Percentiles rank a stretch among this genome's conserved stretches.
These are phyloP conservation scores for Heliconius erato DNA, from an alignment of 2,888 invertebrate species.

Conservation along the genomic window DNA sequence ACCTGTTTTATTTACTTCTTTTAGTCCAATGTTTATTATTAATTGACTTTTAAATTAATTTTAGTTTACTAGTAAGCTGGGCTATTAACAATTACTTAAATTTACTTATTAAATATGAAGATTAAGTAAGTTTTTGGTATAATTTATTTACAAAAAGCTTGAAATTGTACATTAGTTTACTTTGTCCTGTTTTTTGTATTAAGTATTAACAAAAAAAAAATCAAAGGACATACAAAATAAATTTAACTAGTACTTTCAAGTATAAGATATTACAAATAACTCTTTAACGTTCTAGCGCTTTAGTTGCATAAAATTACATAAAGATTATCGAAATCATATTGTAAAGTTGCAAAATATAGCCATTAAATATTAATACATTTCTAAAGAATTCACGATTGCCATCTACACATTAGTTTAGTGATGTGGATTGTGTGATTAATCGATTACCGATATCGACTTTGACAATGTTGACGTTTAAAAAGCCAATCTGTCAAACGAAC, in stretches of 20 bases:
- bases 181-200: too few relatives aligned
- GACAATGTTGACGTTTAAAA: conserved; percentile 38
- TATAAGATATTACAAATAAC: not conserved
- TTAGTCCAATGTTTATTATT: not conserved
- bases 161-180: too few relatives aligned
- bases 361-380: conserved; percentile 45
- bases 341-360: conserved; percentile 40
- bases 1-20: too few relatives aligned
- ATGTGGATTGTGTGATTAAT: conserved; percentile 50
- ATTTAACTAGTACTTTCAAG: not conserved
- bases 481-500: conserved; percentile 35
- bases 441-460: conserved; percentile 46
- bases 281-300: conserved; percentile 3
- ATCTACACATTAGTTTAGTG: conserved; percentile 44
- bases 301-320: conserved; percentile 35
- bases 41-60: not conserved
- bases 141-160: not conserved
- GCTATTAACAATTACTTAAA: not conserved
- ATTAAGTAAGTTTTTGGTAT: not conserved
- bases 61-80: not conserved
- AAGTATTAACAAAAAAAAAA: too few relatives aligned
- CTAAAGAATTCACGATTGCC: conserved; percentile 38
- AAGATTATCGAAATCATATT: conserved; percentile 28
- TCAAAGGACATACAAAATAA: too few relatives aligned
- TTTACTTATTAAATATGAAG: not conserved